phyloP scores from a whole-genome alignment of 2,888 invertebrate genomes.

The Ceramica pisi region DNA sequence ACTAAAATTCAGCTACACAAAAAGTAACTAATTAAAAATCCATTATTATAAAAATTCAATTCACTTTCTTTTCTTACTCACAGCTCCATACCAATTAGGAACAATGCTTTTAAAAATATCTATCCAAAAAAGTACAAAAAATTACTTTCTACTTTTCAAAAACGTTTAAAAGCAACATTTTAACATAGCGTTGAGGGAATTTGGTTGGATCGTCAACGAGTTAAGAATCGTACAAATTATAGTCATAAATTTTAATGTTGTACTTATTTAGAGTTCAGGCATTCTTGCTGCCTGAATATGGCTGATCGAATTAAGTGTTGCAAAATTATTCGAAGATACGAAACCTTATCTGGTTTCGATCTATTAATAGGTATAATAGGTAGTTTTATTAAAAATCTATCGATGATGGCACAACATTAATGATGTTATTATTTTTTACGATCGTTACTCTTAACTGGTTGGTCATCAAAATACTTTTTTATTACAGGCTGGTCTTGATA shows the following conservation, averaged over 20 bases:
- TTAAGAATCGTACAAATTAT: conserved; percentile 56
- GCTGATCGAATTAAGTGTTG: conserved; percentile 50
- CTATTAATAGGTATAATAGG: neutral
- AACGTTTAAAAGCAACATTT: conserved; percentile 41
- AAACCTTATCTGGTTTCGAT: conserved; percentile 17
- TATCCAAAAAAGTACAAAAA: conserved; percentile 43
- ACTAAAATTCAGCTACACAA: neutral
- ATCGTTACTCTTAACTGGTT: neutral
- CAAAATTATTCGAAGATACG: conserved; percentile 17
- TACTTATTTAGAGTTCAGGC: conserved; percentile 52
- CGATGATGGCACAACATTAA: neutral
- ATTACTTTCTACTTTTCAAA: conserved; percentile 43
- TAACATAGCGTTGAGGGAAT: conserved; percentile 48
- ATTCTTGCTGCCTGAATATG: conserved; percentile 33
- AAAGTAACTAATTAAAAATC: neutral
- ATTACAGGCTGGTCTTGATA: neutral
- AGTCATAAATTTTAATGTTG: conserved; percentile 59
- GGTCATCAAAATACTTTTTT: neutral
- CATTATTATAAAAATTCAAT: neutral
- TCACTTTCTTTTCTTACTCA: conserved; percentile 12
- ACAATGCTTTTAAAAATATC: conserved; percentile 19
- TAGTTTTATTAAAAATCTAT: conserved; percentile 10
- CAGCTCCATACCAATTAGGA: conserved; percentile 10
- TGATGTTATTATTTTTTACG: neutral
- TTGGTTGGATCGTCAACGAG: conserved; percentile 32